Conservation (phyloP, 2,113 vertebrate species). For the Solea solea region DNA sequence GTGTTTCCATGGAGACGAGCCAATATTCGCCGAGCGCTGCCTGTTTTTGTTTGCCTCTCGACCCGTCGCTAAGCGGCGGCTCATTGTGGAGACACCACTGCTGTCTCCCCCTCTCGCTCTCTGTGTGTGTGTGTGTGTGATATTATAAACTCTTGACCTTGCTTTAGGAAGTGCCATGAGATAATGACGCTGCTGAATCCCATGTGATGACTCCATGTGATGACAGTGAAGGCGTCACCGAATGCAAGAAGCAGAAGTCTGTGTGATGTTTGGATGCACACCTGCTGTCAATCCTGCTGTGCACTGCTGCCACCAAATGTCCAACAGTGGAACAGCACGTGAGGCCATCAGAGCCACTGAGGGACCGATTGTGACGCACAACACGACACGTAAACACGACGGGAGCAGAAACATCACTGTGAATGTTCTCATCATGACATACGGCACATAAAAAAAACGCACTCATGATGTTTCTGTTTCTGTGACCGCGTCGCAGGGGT, state of each 20-base stretch:
- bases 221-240: neutral
- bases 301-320: slow-evolving; percentile 6
- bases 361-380: too few relatives aligned
- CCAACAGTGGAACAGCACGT: neutral
- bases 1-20: too few relatives aligned
- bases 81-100: neutral
- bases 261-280: neutral
- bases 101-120: neutral
- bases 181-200: neutral
- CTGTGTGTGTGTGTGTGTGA: neutral
- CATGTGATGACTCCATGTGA: neutral
- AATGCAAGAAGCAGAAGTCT: neutral
- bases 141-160: neutral
- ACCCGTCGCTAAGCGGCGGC: neutral
- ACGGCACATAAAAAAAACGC: too few relatives aligned
- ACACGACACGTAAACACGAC: too few relatives aligned
- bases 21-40: neutral
- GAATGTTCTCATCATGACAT: too few relatives aligned
- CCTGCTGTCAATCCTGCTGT: neutral
- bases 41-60: neutral
- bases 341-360: too few relatives aligned
- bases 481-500: too few relatives aligned
- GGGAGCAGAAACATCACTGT: too few relatives aligned
- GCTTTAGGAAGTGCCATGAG: neutral
- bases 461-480: too few relatives aligned